Base-by-base conservation (phyloP, 2,113 vertebrate genomes). In the Chaetops frenatus region DNA sequence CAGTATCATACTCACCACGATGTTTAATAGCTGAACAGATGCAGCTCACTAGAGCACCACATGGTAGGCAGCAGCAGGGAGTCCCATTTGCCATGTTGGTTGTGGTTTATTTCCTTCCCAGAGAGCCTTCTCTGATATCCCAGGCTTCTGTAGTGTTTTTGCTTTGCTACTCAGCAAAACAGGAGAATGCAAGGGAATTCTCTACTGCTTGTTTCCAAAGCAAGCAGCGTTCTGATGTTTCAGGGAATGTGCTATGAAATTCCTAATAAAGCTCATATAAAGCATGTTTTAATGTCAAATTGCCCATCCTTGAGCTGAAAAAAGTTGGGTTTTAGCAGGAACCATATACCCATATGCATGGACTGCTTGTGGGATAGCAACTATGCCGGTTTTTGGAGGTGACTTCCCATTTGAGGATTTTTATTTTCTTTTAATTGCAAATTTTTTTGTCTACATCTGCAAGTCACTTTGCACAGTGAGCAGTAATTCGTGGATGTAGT, bases 1-100 rank as follows among this genome's bases (percentile, higher is more conserved):
- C 2, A 22, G 70, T 88, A 89, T 94, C 77, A 69, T 66, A 76
- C 50, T 96, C 94, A 45, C 89, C 84, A 76, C 29, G 47, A 77
- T 79, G 82, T 92, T 96, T 97, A 96, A 94, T 80, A 96, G 90
- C 88, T 51, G 88, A 97, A 92, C 96, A 98, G 96, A 97, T 97
- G 96, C 89, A 94, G 60, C 74, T 96, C 65, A 48, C 89, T 90
- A 81, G 88, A 95, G 83, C 67, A 94, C 81, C 95, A 93, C 96
- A 97, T 96, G 96, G 89, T 89, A 67, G 44, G 73, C 74, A 95
- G 91, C 95, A 97, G 94, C 94, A 96, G 96, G 96, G 90, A 97
- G 94, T 89, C 92, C 94, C 79, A 78, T 96, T 96, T 95, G 86
- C 97, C 90, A 96, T 97, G 84, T 95, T 79, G 73, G 80, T 89